Evolutionary conservation across 2,113 vertebrate species (phyloP).

Genomic region (Alouatta palliata): DNA sequence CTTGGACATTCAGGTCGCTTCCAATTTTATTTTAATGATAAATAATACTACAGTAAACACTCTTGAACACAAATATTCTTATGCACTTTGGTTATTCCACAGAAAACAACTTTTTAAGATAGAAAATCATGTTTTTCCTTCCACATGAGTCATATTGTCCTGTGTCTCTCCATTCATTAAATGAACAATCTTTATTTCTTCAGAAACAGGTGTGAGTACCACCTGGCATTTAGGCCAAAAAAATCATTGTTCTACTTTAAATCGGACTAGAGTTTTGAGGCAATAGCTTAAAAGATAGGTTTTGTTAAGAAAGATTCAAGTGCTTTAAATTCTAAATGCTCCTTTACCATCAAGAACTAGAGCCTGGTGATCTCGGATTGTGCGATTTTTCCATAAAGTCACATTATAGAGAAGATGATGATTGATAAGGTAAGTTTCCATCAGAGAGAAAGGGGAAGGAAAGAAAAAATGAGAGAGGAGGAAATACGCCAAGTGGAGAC

Average conservation of each 20-base stretch:
- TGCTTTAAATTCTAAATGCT: neutral
- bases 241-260: neutral
- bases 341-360: neutral
- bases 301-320: slow-evolving; percentile 9
- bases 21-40: neutral
- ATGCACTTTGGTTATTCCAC: neutral
- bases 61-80: neutral
- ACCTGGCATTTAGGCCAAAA: neutral
- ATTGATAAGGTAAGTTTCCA: neutral
- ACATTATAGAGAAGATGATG: neutral
- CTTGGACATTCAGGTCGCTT: neutral
- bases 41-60: neutral
- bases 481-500: neutral
- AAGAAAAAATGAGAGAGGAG: neutral
- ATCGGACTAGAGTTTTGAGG: neutral
- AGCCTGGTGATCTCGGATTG: neutral
- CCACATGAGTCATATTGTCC: neutral
- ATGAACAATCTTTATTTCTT: neutral
- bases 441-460: neutral
- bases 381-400: neutral
- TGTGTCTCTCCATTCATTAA: neutral
- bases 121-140: neutral
- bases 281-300: neutral
- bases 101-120: slow-evolving; percentile 22
- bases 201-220: neutral